These are phyloP conservation scores for Holothuria glaberrima DNA, from an alignment of 35 echinoderm and acorn worm genomes.

Conservation along the genomic window DNA sequence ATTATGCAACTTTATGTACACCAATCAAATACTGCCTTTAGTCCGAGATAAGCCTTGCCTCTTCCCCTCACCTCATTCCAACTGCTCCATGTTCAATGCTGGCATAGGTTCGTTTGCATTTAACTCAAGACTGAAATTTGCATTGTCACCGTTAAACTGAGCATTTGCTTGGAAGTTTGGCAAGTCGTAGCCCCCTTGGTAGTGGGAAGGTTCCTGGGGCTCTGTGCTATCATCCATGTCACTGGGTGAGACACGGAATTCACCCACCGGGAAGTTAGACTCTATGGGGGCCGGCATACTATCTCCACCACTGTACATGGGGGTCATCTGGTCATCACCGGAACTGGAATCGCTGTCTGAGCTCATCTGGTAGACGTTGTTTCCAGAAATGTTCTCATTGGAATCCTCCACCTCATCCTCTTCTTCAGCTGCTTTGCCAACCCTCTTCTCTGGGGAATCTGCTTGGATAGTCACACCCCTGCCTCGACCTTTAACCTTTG, in stretches of 20 bases:
- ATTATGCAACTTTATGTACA: slow-evolving; percentile 40
- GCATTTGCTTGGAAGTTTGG: slow-evolving; percentile 60
- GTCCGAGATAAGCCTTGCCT: background rate
- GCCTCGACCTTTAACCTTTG: slow-evolving; percentile 69
- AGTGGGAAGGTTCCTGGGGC: slow-evolving; percentile 34
- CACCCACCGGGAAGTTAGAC: slow-evolving; percentile 60
- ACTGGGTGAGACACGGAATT: slow-evolving; percentile 70
- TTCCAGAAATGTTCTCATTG: background rate
- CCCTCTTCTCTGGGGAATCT: slow-evolving; percentile 61
- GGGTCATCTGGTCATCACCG: slow-evolving; percentile 43
- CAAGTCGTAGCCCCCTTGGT: slow-evolving; percentile 87
- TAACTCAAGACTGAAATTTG: slow-evolving; percentile 1
- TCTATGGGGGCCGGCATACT: slow-evolving; percentile 21
- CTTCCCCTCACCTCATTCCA: background rate
- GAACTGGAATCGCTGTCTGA: slow-evolving; percentile 56
- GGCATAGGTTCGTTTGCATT: slow-evolving; percentile 1
- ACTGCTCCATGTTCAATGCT: background rate
- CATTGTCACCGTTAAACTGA: slow-evolving; percentile 71
- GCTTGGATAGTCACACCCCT: slow-evolving; percentile 77
- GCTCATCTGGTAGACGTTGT: slow-evolving; percentile 1
- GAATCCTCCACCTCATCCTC: slow-evolving; percentile 2
- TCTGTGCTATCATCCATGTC: slow-evolving; percentile 51
- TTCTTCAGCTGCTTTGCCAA: background rate
- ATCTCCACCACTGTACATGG: slow-evolving; percentile 47
- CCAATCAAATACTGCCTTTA: slow-evolving; percentile 37